These are phyloP conservation scores for Drosophila seclusa DNA, from an alignment of 2,888 invertebrate genomes.

Conservation along the genomic window DNA sequence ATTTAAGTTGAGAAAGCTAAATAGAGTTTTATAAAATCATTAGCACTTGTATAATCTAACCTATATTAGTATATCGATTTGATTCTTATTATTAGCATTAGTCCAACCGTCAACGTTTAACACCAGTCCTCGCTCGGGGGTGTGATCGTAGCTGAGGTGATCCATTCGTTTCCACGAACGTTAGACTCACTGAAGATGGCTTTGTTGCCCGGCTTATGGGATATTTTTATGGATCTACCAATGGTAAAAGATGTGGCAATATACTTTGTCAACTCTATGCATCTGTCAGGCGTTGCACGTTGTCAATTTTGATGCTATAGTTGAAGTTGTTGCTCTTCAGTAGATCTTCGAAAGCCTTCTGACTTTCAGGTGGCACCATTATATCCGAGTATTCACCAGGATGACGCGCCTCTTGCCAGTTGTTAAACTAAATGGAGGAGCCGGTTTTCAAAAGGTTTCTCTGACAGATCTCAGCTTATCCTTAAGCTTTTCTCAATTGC, in stretches of 20 bases:
- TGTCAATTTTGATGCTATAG: constrained; percentile 85
- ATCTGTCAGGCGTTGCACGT: constrained; percentile 87
- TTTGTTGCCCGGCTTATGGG: constrained; percentile 84
- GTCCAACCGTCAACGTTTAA: no score
- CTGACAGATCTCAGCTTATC: constrained; percentile 22
- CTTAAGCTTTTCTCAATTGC: constrained; percentile 36
- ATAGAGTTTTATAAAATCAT: constrained; percentile 84
- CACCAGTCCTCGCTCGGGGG: constrained; percentile 89
- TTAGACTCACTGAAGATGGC: constrained; percentile 88
- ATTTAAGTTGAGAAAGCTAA: constrained; percentile 22
- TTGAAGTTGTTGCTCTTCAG: constrained; percentile 78
- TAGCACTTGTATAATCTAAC: constrained; percentile 79
- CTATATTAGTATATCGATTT: constrained; percentile 23
- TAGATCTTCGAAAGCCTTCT: constrained; percentile 85
- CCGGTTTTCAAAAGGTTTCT: no score
- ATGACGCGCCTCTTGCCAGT: constrained; percentile 74
- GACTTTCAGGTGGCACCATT: constrained; percentile 85
- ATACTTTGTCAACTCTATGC: no score
- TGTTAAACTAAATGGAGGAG: constrained; percentile 64
- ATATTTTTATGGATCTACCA: constrained; percentile 86
- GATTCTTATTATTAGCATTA: constrained; percentile 13
- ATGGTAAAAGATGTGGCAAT: constrained; percentile 85
- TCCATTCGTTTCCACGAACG: constrained; percentile 89
- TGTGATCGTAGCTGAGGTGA: constrained; percentile 88
- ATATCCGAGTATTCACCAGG: constrained; percentile 84